phyloP scores from a whole-genome alignment of 35 echinoderm and acorn worm species.

The Chiridota heheva region DNA sequence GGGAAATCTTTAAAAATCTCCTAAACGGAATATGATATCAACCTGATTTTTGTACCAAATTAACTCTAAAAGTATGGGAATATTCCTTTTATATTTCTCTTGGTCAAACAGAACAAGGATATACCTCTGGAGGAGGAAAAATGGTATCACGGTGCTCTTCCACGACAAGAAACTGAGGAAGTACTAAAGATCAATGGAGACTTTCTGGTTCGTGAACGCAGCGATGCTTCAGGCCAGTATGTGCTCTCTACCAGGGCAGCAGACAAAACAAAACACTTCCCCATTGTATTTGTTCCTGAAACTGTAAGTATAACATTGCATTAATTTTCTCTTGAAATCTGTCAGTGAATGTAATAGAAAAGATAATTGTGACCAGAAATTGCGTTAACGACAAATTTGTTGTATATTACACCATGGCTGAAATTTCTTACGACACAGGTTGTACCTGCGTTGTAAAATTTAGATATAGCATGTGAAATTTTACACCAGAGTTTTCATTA shows the following conservation, averaged over 20 bases:
- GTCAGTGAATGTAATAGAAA: neutral
- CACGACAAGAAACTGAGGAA: conserved; percentile 76
- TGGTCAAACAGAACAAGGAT: conserved; percentile 39
- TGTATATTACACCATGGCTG: too few species aligned
- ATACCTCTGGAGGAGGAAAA: conserved; percentile 78
- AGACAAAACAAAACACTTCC: conserved; percentile 77
- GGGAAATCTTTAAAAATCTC: too few species aligned
- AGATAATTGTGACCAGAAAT: too few species aligned
- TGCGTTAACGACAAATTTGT: too few species aligned
- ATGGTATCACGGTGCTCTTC: conserved; percentile 93
- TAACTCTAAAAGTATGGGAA: too few species aligned
- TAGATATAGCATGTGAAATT: too few species aligned
- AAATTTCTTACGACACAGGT: too few species aligned
- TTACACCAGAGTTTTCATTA: too few species aligned
- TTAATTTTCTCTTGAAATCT: neutral
- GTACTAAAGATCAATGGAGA: conserved; percentile 77
- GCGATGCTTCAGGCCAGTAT: conserved; percentile 83
- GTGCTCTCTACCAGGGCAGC: conserved; percentile 73
- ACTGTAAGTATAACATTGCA: conserved; percentile 46
- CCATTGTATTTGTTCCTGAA: conserved; percentile 67
- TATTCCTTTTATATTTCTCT: conserved; percentile 28
- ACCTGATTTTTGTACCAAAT: too few species aligned
- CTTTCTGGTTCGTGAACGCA: conserved; percentile 87
- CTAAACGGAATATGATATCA: too few species aligned
- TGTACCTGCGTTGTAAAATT: too few species aligned